Base-by-base conservation (phyloP, 1,140 invertebrate species). In the Ylistrum balloti region DNA sequence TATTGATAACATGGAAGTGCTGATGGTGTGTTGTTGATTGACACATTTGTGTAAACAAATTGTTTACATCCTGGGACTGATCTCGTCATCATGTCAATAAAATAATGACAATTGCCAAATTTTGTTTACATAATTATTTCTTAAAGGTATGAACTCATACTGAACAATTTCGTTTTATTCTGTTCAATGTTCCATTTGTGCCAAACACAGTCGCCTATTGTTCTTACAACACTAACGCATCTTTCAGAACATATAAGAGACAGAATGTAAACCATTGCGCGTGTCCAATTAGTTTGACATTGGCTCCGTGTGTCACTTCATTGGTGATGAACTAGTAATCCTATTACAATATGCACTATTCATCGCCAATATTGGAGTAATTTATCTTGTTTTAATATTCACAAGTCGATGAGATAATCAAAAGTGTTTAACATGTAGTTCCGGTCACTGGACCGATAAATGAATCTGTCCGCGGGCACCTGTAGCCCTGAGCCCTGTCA, bases 361-460 rank as follows among this genome's bases (percentile, higher is more conserved):
- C 56, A 74, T 28, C 56, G 56, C 56, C 56, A 74, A 28, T 74
- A 74, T 74, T 74, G n/a, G 56, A n/a, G 56, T 74, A 74, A 74
- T 74, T 74, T n/a, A 74, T 74, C 56, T 74, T 74, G 22, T 74
- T 74, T n/a, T 74, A 74, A 74, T 74, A 74, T 74, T 74, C 56
- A 74, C 56, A 74, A 74, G 56, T 74, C 56, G 28, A 74, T 74
- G 56, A 74, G 56, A 74, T 74, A 28, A 74, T 74, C 56, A 74
- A 74, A 74, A 74, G 56, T 28, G 56, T 74, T 74, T 74, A 74
- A 28, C 56, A 74, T 74, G 56, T 74, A 74, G 56, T 74, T 74
- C 56, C 56, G 56, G 56, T 74, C 17, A 74, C 56, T 74, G 56
- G 22, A 17, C 56, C 56, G 56, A 1, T 74, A 74, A 74, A 74